These are phyloP conservation scores for Phania funesta DNA, from an alignment of 2,888 invertebrate genomes.

Conservation along the genomic window DNA sequence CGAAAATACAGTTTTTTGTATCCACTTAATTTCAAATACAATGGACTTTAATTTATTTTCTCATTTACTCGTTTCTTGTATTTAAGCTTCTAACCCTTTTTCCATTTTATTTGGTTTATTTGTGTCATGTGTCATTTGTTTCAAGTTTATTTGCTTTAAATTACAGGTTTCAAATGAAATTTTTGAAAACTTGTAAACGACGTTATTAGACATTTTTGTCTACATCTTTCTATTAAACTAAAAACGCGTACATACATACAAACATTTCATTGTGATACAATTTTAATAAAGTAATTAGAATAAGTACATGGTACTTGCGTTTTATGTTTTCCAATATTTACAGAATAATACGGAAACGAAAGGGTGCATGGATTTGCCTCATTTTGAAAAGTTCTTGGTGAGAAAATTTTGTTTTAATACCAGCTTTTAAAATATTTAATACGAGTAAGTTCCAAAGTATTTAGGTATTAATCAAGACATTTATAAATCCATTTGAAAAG, in stretches of 20 bases:
- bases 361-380: constrained; percentile 17
- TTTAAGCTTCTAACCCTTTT: constrained; percentile 59
- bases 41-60: constrained; percentile 13
- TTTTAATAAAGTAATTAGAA: constrained; percentile 62
- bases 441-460: not conserved
- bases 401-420: constrained; percentile 34
- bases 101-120: not conserved
- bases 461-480: constrained; percentile 33
- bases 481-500: not conserved
- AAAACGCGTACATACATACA: not conserved
- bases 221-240: not conserved
- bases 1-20: constrained; percentile 54
- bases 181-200: constrained; percentile 64
- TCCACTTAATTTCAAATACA: constrained; percentile 6
- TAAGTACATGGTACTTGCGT: constrained; percentile 17
- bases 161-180: constrained; percentile 50
- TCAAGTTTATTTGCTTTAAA: constrained; percentile 52
- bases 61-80: constrained; percentile 21
- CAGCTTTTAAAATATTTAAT: constrained; percentile 36
- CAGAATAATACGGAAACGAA: not conserved
- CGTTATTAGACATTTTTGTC: constrained; percentile 51
- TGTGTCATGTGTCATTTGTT: constrained; percentile 57
- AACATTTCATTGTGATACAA: constrained; percentile 43
- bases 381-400: constrained; percentile 25
- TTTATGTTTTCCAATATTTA: not conserved